Percentiles rank a stretch among this genome's conserved stretches.
Evolutionary conservation across 1,140 invertebrate genomes (phyloP).

Genomic region (Thrips palmi): DNA sequence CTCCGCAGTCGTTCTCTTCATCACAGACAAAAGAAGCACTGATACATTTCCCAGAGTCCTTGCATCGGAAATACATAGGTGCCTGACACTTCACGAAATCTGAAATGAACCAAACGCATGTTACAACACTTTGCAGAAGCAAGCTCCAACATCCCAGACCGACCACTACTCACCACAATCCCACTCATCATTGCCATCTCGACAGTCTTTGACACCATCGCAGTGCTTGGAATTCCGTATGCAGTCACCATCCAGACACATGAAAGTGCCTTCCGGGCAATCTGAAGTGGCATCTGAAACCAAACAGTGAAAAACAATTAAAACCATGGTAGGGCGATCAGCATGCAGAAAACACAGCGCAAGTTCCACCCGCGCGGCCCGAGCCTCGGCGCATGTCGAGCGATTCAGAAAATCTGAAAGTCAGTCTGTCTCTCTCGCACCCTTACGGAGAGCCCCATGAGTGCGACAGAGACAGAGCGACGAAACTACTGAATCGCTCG

Average conservation of each 20-base stretch:
- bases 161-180: no score
- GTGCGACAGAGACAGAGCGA: no score
- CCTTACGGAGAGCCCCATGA: no score
- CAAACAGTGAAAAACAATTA: no score
- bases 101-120: background rate
- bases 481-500: no score
- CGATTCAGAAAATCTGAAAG: no score
- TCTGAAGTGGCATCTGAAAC: no score
- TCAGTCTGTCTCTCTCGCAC: no score
- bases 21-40: conserved; percentile 27
- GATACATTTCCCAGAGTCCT: conserved; percentile 28
- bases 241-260: conserved; percentile 34
- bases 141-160: background rate
- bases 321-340: no score
- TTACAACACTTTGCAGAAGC: background rate
- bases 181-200: conserved; percentile 52
- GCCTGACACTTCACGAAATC: background rate
- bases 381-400: no score
- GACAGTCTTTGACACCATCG: conserved; percentile 34
- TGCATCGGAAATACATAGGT: conserved; percentile 21
- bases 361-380: no score
- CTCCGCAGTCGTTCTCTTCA: conserved; percentile 25
- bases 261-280: conserved; percentile 14
- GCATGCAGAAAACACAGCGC: no score
- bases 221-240: conserved; percentile 32